Conservation (phyloP, 1,140 invertebrate genomes). For the Ericerus pela region DNA sequence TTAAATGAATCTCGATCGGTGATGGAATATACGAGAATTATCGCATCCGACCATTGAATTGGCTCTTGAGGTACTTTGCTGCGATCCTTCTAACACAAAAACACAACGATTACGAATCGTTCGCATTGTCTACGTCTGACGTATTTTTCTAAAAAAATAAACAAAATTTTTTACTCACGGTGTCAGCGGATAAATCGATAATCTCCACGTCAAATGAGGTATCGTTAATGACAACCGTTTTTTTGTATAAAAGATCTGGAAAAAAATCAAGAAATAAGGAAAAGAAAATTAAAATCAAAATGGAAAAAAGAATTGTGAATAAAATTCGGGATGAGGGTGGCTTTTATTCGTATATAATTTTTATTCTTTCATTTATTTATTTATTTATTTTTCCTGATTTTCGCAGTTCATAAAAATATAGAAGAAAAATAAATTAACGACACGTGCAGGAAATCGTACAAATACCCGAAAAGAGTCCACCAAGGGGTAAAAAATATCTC, state of each 20-base stretch:
- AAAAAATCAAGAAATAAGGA: constrained; percentile 28
- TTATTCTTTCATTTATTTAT: constrained; percentile 1
- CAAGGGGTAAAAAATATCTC: too few relatives aligned
- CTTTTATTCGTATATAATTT: background rate
- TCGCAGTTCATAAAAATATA: too few relatives aligned
- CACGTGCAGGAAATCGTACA: too few relatives aligned
- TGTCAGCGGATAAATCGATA: constrained; percentile 54
- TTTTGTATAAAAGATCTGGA: constrained; percentile 59
- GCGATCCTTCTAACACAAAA: constrained; percentile 33
- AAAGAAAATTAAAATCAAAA: too few relatives aligned
- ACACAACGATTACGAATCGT: background rate
- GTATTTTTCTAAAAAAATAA: background rate
- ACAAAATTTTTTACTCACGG: constrained; percentile 36
- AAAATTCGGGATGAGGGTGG: too few relatives aligned
- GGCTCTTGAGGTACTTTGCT: constrained; percentile 37
- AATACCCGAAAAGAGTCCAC: too few relatives aligned
- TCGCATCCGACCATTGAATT: constrained; percentile 57
- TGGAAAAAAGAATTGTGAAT: too few relatives aligned
- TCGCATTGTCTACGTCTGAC: background rate
- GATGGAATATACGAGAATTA: constrained; percentile 62
- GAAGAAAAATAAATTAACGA: too few relatives aligned
- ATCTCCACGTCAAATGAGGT: constrained; percentile 55
- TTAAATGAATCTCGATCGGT: constrained; percentile 52
- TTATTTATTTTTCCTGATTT: too few relatives aligned
- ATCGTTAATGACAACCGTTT: constrained; percentile 52